A percentile compares a stretch with the other conserved stretches of the same genome.
Evolutionary conservation across 2,797 vertebrate genomes (phyloP).

Genomic region (Acanthurus tractus): DNA sequence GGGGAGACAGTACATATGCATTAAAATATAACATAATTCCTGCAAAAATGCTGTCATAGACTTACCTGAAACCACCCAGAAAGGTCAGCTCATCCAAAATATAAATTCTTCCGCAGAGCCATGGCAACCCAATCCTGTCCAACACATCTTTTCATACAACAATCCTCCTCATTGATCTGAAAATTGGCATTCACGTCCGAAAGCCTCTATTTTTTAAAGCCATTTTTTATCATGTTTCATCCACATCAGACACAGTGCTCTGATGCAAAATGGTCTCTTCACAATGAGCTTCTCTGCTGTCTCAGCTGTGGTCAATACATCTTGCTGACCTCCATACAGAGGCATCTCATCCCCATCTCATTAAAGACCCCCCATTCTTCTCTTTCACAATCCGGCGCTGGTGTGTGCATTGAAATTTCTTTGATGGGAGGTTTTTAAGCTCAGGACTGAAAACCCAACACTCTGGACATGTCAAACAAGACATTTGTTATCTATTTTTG

Average conservation of each 20-base stretch:
- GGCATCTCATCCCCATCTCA: slow-evolving; percentile 46
- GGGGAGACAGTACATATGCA: slow-evolving; percentile 14
- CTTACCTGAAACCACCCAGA: slow-evolving; percentile 41
- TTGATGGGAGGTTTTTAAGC: not conserved
- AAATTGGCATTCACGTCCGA: slow-evolving; percentile 28
- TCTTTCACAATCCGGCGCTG: slow-evolving; percentile 34
- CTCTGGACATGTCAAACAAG: not conserved
- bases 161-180: slow-evolving; percentile 32
- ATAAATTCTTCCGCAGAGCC: slow-evolving; percentile 38
- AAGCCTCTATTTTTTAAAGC: slow-evolving; percentile 12
- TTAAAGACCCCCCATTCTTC: slow-evolving; percentile 47
- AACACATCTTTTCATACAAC: slow-evolving; percentile 18
- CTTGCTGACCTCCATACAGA: slow-evolving; percentile 46
- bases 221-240: slow-evolving; percentile 15
- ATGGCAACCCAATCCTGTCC: slow-evolving; percentile 18
- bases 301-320: slow-evolving; percentile 45
- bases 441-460: not conserved
- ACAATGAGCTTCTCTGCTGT: slow-evolving; percentile 31
- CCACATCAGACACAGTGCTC: slow-evolving; percentile 12
- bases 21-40: slow-evolving; percentile 40
- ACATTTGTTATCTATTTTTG: slow-evolving; percentile 3
- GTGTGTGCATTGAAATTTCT: slow-evolving; percentile 14
- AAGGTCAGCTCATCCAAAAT: slow-evolving; percentile 62
- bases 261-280: slow-evolving; percentile 25
- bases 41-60: slow-evolving; percentile 26